Percentiles rank a stretch among this genome's conserved stretches.
Conservation (phyloP, 1,140 invertebrate genomes). For the Zaprionus taronus region DNA sequence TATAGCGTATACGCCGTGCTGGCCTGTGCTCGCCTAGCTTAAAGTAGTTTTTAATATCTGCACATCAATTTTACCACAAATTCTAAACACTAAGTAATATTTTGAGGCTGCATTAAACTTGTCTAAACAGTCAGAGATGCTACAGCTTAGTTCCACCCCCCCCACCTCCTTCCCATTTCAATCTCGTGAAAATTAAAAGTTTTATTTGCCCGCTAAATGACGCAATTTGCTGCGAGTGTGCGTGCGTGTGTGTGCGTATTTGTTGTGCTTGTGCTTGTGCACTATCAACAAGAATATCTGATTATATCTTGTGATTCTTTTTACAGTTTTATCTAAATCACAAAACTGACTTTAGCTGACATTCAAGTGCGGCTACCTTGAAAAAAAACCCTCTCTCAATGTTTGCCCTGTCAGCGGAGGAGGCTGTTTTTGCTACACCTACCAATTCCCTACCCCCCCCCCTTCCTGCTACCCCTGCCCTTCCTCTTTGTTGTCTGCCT, state of each 20-base stretch:
- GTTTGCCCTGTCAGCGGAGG: slow-evolving; percentile 44
- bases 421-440: neutral
- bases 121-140: neutral
- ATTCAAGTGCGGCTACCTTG: slow-evolving; percentile 42
- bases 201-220: slow-evolving; percentile 28
- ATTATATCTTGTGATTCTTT: slow-evolving; percentile 29
- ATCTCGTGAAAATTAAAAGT: slow-evolving; percentile 19
- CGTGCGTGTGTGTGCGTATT: neutral
- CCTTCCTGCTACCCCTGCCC: neutral
- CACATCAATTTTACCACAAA: neutral
- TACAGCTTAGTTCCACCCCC: neutral
- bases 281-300: slow-evolving; percentile 26
- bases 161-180: neutral
- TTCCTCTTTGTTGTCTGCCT: slow-evolving; percentile 14
- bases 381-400: slow-evolving; percentile 17
- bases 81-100: neutral
- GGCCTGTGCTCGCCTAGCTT: neutral
- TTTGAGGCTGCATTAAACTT: neutral
- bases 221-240: slow-evolving; percentile 36
- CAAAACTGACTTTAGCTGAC: slow-evolving; percentile 51
- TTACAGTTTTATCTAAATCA: slow-evolving; percentile 47
- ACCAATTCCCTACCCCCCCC: neutral
- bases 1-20: slow-evolving; percentile 33
- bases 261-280: slow-evolving; percentile 8
- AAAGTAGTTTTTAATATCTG: slow-evolving; percentile 15